Evolutionary conservation across 2,888 invertebrate species (phyloP), one percentile per base, ranked within the genome.

Genomic region (Pteria penguin): DNA sequence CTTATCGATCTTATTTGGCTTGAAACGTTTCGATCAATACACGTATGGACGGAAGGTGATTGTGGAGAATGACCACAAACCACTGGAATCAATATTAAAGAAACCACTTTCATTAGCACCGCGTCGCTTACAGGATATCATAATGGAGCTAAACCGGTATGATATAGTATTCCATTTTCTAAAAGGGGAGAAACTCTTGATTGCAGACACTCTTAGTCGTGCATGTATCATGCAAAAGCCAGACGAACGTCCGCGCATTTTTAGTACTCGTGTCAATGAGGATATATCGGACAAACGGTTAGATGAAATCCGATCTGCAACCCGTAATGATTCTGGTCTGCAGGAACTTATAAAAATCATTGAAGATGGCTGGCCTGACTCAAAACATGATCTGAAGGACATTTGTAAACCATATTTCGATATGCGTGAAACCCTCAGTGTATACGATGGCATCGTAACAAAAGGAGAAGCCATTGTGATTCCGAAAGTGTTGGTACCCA

Each of bases 91-190:
- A 14, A 79, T 77, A 4, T 52, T 72, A 31, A 57, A 52, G 57
- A 78, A 78, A 45, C 78, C 72, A 14, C 26, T 74, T 60, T 78
- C 5, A 54, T 57, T 22, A n/a, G 57, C 57, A 57, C 14, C 57
- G 4, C 8, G 57, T 14, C 14, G 57, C n/a, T 22, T 82, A 31
- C 80, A 84, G 55, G 81, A 76, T n/a, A 72, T 82, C 22, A 71
- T 83, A n/a, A 81, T 81, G 77, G 73, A 78, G 32, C 36, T 76
- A n/a, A 31, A 65, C 32, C 26, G 81, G 26, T 79, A 82, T 52
- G 68, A 82, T 29, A 27, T 82, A 11, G 71, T 69, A 31, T 79
- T 83, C 45, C 63, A 54, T 4, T 79, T 62, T 63, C 67, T 75
- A 0, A 75, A 80, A 68, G 82, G 78, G 8, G 24, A 18, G 26